Evolutionary conservation across 2,113 vertebrate genomes (phyloP).

Genomic region (Trematomus loennbergii): DNA sequence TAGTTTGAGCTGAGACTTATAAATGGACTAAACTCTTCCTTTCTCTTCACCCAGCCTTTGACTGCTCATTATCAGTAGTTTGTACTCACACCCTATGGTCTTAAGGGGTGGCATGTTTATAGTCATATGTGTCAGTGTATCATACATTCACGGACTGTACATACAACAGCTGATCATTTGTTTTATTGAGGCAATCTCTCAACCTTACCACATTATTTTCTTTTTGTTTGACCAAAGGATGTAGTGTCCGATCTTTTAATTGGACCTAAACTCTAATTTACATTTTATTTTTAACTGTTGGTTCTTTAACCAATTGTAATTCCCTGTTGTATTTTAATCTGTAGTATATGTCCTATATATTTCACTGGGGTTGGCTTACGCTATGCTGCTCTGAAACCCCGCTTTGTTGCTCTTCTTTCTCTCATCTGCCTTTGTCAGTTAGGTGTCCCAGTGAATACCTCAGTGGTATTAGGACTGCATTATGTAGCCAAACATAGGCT

Average conservation of each 20-base stretch:
- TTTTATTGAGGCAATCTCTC: conserved; percentile 43
- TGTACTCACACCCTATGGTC: conserved; percentile 55
- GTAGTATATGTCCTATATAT: conserved; percentile 73
- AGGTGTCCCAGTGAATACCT: conserved; percentile 49
- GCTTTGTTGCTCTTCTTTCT: conserved; percentile 23
- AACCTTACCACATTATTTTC: conserved; percentile 1
- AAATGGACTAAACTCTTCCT: conserved; percentile 52
- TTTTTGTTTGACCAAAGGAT: conserved; percentile 73
- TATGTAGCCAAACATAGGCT: conserved; percentile 27
- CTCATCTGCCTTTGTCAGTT: conserved; percentile 46
- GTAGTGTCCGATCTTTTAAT: conserved; percentile 62
- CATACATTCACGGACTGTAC: conserved; percentile 60
- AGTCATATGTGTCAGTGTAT: conserved; percentile 54
- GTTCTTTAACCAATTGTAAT: conserved; percentile 36
- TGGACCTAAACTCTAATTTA: conserved; percentile 75
- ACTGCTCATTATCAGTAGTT: conserved; percentile 58
- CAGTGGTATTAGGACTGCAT: conserved; percentile 44
- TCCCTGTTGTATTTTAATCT: conserved; percentile 55
- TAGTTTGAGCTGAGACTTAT: conserved; percentile 76
- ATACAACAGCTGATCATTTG: conserved; percentile 55
- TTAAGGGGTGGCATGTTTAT: conserved; percentile 67
- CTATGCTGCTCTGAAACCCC: conserved; percentile 57
- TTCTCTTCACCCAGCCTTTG: conserved; percentile 64
- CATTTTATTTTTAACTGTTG: conserved; percentile 71
- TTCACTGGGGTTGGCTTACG: conserved; percentile 49